Conservation (phyloP, 1,140 invertebrate species). For the Tetraneura akinire region DNA sequence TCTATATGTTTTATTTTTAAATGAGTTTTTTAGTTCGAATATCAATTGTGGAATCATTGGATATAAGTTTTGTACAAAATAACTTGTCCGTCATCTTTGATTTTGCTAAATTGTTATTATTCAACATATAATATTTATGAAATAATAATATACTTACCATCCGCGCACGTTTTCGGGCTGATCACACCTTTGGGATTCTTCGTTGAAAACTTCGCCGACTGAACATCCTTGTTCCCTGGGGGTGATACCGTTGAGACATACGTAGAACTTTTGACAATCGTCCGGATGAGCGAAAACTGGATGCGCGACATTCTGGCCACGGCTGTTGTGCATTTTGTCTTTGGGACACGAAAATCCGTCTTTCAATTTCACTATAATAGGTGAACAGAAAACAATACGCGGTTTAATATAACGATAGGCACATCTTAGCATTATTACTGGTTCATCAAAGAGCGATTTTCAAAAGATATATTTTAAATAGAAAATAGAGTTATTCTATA, state of each 20-base stretch:
- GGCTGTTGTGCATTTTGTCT: slow-evolving; percentile 65
- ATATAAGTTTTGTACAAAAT: no score
- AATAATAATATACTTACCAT: slow-evolving; percentile 80
- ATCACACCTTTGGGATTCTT: slow-evolving; percentile 78
- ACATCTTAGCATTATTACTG: no score
- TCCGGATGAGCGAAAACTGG: slow-evolving; percentile 84
- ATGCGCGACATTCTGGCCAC: slow-evolving; percentile 76
- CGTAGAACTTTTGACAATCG: slow-evolving; percentile 87
- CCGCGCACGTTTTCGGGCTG: slow-evolving; percentile 83
- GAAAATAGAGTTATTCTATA: no score
- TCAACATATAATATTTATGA: no score
- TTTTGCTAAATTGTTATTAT: no score
- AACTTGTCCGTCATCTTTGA: no score
- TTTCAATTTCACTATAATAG: slow-evolving; percentile 63
- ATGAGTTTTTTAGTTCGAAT: no score
- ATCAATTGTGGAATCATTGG: no score
- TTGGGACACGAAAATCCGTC: slow-evolving; percentile 84
- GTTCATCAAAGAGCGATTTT: no score
- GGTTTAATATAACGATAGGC: no score
- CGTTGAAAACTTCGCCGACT: slow-evolving; percentile 84
- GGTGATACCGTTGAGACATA: slow-evolving; percentile 82
- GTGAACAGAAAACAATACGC: background rate
- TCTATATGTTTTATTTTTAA: no score
- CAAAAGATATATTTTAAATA: no score
- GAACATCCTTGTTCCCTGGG: slow-evolving; percentile 83